phyloP scores from a whole-genome alignment of 2,797 vertebrate species.

The Acanthurus tractus region DNA sequence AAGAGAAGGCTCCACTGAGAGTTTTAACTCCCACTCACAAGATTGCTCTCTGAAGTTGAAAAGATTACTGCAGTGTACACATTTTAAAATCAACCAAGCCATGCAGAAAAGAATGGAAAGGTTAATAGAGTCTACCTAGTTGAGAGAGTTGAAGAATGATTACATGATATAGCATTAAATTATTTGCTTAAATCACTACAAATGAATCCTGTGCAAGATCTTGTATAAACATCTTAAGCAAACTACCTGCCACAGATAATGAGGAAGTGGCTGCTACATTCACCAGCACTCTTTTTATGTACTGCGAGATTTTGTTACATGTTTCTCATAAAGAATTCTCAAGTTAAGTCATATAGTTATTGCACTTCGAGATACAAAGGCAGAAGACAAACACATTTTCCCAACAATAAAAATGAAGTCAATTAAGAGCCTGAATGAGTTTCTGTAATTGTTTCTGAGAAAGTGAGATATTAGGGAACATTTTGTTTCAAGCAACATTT shows the following conservation, averaged over 20 bases:
- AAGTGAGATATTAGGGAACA: slow-evolving; percentile 26
- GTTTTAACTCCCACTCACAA: slow-evolving; percentile 26
- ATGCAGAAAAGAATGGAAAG: slow-evolving; percentile 52
- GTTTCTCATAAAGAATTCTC: slow-evolving; percentile 64
- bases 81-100: slow-evolving; percentile 47
- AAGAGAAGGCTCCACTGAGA: slow-evolving; percentile 22
- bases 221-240: slow-evolving; percentile 33
- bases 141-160: slow-evolving; percentile 42
- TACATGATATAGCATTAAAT: slow-evolving; percentile 36
- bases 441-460: slow-evolving; percentile 48
- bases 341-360: slow-evolving; percentile 82
- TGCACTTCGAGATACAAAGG: slow-evolving; percentile 80
- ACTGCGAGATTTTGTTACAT: slow-evolving; percentile 58
- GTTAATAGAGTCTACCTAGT: slow-evolving; percentile 34
- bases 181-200: slow-evolving; percentile 43
- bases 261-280: slow-evolving; percentile 53
- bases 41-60: slow-evolving; percentile 37
- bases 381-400: slow-evolving; percentile 46
- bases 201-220: slow-evolving; percentile 47
- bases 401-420: slow-evolving; percentile 59
- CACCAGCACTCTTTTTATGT: slow-evolving; percentile 54
- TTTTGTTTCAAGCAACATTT: slow-evolving; percentile 39
- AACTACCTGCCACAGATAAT: slow-evolving; percentile 42
- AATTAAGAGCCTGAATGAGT: slow-evolving; percentile 53
- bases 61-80: slow-evolving; percentile 36